A percentile compares a stretch with the other conserved stretches of the same genome.
Conservation (phyloP, 1,140 invertebrate species). For the Papilio dardanus region DNA sequence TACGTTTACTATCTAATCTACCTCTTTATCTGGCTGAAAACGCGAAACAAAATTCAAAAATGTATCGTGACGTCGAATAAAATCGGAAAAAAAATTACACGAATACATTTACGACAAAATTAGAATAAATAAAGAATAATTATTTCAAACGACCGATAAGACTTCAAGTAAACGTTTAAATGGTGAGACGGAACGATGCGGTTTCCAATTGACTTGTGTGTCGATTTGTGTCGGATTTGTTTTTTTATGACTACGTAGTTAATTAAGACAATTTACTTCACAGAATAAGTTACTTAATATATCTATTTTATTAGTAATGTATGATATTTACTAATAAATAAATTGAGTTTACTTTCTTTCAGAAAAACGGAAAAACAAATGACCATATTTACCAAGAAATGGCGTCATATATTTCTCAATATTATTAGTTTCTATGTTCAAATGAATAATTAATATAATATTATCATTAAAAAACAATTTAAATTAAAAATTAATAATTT, state of each 20-base stretch:
- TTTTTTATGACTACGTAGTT: background rate
- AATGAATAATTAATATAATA: background rate
- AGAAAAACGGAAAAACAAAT: too few relatives aligned
- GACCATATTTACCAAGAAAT: background rate
- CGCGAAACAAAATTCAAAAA: conserved; percentile 22
- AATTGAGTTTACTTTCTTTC: too few relatives aligned
- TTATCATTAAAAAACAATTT: conserved; percentile 6
- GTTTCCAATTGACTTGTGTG: conserved; percentile 9
- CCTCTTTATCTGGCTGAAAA: conserved; percentile 25
- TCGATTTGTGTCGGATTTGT: conserved; percentile 9
- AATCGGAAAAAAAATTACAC: background rate
- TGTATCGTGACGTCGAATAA: background rate
- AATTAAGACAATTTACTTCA: too few relatives aligned
- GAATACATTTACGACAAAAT: conserved; percentile 1
- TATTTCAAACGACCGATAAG: conserved; percentile 8
- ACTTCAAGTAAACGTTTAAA: conserved; percentile 1
- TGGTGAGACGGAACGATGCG: background rate
- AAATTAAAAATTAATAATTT: background rate
- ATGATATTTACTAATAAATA: too few relatives aligned
- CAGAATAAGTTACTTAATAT: too few relatives aligned
- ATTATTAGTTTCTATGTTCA: background rate
- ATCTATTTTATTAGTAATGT: too few relatives aligned
- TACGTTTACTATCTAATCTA: conserved; percentile 38
- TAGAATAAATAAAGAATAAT: background rate
- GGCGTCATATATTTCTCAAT: background rate